Evolutionary conservation across 2,888 invertebrate species (phyloP), one percentile per base, ranked within the genome.

Genomic region (Macrosiphum euphorbiae): DNA sequence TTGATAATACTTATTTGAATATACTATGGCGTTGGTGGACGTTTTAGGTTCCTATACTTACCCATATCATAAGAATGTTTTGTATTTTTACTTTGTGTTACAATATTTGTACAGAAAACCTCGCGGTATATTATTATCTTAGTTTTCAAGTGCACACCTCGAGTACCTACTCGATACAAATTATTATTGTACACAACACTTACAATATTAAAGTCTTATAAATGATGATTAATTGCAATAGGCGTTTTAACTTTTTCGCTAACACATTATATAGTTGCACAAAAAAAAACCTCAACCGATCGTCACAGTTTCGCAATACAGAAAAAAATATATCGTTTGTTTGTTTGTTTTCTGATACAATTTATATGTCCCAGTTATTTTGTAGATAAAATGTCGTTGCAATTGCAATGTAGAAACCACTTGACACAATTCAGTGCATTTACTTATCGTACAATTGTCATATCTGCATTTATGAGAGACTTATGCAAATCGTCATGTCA

Each of bases 401-500:
- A 58, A 58, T 58, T 58, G 55, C 55, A 88, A 58, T 26, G 41
- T 28, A 41, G 55, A 88, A 26, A 55, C 88, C 55, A 55, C 88
- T 88, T 88, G 88, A 88, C 88, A 88, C 88, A 41, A 58, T 88
- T 55, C 88, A 55, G 24, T 41, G 88, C 52, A 35, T 88, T 88
- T 13, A 35, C 88, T 88, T 88, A 55, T 88, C 55, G 35, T 16
- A 58, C 13, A n/a, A 35, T 58, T 88, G 13, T 50, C 16, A 41
- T 88, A 55, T 88, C 52, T 88, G 26, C 41, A 55, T 88, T 88
- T 58, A 58, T 55, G 55, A 88, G 55, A 88, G 55, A 55, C 88
- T 88, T 88, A 88, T 88, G 88, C 55, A 55, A 88, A 88, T 35
- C 41, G 55, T 88, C 26, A 26, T 88, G 88, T 88, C 88, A 88